Evolutionary conservation across 2,888 invertebrate species (phyloP).

Genomic region (Ornithoptera alexandrae): DNA sequence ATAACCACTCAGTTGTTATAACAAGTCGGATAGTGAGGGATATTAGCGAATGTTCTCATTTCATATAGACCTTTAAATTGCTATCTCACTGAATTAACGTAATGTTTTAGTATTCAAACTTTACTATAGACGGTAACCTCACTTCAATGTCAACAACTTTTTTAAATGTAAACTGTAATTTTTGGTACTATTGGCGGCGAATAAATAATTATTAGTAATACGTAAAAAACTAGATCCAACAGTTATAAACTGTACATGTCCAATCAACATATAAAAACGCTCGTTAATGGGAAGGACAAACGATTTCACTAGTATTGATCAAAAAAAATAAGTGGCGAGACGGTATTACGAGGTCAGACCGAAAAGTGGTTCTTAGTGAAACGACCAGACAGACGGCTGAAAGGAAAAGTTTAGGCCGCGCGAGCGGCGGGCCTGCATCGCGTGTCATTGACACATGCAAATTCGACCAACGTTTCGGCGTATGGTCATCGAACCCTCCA

Average conservation of each 20-base stretch:
- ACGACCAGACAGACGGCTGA: constrained; percentile 55
- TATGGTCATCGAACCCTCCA: constrained; percentile 71
- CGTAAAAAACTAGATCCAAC: not conserved
- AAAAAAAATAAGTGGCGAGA: constrained; percentile 35
- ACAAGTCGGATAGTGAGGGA: not conserved
- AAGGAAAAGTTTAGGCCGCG: constrained; percentile 74
- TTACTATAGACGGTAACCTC: not conserved
- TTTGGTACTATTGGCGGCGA: no score
- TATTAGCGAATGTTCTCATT: no score
- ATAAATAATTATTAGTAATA: not conserved
- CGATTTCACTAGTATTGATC: constrained; percentile 42
- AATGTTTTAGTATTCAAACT: not conserved
- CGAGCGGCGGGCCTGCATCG: constrained; percentile 56
- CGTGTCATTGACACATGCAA: constrained; percentile 79
- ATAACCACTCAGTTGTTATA: not conserved
- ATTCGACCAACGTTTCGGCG: constrained; percentile 68
- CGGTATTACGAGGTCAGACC: constrained; percentile 69
- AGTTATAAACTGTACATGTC: not conserved
- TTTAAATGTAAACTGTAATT: not conserved
- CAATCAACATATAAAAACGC: constrained; percentile 1
- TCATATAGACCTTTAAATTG: not conserved
- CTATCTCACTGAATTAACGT: not conserved
- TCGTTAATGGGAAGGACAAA: constrained; percentile 37
- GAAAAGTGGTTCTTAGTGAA: constrained; percentile 66
- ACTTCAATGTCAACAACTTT: not conserved